Percentiles rank a stretch among this genome's conserved stretches.
These are phyloP conservation scores for Drosophila kurseongensis DNA, from an alignment of 1,140 invertebrate genomes.

Conservation along the genomic window DNA sequence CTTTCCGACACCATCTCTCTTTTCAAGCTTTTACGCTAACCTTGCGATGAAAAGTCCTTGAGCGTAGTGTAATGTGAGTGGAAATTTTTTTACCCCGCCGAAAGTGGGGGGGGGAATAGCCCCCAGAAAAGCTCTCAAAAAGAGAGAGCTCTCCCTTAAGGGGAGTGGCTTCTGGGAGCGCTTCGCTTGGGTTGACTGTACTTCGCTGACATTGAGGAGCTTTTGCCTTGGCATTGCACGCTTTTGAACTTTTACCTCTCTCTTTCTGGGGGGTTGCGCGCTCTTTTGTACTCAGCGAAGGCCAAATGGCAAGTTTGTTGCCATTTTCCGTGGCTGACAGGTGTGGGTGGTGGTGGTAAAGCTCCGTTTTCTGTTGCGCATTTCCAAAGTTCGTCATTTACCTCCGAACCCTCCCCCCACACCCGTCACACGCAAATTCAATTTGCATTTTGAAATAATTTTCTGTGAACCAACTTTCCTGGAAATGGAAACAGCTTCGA, in stretches of 20 bases:
- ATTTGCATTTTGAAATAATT: slow-evolving; percentile 67
- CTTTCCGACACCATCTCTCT: slow-evolving; percentile 31
- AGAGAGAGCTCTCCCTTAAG: slow-evolving; percentile 31
- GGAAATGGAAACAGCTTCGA: slow-evolving; percentile 34
- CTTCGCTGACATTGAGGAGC: slow-evolving; percentile 69
- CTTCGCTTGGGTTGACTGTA: slow-evolving; percentile 73
- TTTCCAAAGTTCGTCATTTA: slow-evolving; percentile 72
- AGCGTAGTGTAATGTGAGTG: slow-evolving; percentile 58
- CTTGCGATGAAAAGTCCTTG: slow-evolving; percentile 67
- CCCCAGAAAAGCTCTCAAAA: slow-evolving; percentile 13
- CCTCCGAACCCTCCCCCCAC: neutral
- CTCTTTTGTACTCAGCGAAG: slow-evolving; percentile 42
- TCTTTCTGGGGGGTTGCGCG: slow-evolving; percentile 6
- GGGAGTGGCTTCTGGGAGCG: slow-evolving; percentile 40
- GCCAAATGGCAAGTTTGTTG: slow-evolving; percentile 52
- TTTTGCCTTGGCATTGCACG: slow-evolving; percentile 81
- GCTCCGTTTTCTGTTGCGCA: slow-evolving; percentile 70
- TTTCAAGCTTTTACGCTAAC: slow-evolving; percentile 68
- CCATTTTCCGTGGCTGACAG: slow-evolving; percentile 11
- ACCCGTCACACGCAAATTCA: slow-evolving; percentile 52
- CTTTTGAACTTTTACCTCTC: slow-evolving; percentile 63
- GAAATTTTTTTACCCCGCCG: slow-evolving; percentile 48
- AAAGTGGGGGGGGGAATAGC: too few relatives aligned
- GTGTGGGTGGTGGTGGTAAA: slow-evolving; percentile 15
- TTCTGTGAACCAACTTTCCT: slow-evolving; percentile 29